phyloP scores from a whole-genome alignment of 2,113 vertebrate species.

The Formicarius rufipectus region DNA sequence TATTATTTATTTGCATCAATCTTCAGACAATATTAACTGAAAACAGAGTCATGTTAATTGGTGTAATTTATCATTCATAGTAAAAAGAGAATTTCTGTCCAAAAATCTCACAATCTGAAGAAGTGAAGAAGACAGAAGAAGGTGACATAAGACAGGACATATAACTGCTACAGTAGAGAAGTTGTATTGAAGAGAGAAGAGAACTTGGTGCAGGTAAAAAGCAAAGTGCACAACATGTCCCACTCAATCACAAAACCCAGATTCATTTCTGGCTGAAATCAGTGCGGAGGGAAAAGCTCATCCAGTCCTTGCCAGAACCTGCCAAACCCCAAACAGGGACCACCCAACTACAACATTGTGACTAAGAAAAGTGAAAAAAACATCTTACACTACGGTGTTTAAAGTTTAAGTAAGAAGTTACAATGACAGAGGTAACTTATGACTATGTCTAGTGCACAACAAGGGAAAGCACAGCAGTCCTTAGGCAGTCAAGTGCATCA shows the following conservation, averaged over 20 bases:
- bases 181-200: background rate
- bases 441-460: background rate
- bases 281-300: background rate
- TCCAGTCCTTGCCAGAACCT: background rate
- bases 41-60: background rate
- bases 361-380: background rate
- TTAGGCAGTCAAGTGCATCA: background rate
- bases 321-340: background rate
- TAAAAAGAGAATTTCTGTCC: background rate
- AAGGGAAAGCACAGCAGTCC: background rate
- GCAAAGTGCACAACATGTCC: background rate
- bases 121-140: background rate
- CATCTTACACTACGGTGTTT: fast-evolving
- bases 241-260: fast-evolving
- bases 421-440: background rate
- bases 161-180: background rate
- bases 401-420: background rate
- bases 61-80: background rate
- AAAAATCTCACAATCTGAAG: background rate
- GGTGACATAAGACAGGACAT: background rate
- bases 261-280: background rate
- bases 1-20: constrained; percentile 16
- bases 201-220: background rate
- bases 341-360: background rate
- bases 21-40: background rate